Conservation (phyloP, 92 coral and sea anemone species). For the Parazoanthus atlanticus region DNA sequence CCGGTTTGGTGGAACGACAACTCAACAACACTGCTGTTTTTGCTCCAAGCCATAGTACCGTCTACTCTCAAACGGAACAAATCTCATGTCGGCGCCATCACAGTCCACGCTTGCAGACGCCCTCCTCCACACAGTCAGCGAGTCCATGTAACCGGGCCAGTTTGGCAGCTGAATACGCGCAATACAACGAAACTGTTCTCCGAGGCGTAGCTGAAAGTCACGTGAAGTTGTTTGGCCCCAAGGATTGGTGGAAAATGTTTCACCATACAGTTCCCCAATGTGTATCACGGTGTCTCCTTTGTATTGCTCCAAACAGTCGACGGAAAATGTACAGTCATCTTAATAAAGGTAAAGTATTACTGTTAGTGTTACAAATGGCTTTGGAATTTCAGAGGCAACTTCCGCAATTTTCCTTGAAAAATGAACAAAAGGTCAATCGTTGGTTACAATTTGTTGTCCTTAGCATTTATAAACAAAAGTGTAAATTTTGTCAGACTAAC, state of each 20-base stretch:
- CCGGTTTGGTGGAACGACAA: not conserved
- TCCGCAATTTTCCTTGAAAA: too few species aligned
- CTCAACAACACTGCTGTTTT: not conserved
- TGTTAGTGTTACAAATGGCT: not conserved
- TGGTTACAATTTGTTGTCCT: too few species aligned
- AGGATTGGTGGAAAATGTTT: slow-evolving; percentile 77
- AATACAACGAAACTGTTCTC: slow-evolving; percentile 78
- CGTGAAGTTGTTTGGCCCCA: slow-evolving; percentile 91
- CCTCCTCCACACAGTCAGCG: slow-evolving; percentile 77
- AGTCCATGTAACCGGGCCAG: slow-evolving; percentile 94
- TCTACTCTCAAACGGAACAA: slow-evolving; percentile 42
- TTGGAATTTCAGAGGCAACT: not conserved
- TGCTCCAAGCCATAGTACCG: slow-evolving; percentile 63
- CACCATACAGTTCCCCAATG: slow-evolving; percentile 86
- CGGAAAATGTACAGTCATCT: slow-evolving; percentile 76
- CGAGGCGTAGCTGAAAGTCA: slow-evolving; percentile 78
- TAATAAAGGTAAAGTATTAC: not conserved
- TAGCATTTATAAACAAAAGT: too few species aligned
- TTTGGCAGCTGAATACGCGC: slow-evolving; percentile 81
- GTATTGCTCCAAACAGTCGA: slow-evolving; percentile 75
- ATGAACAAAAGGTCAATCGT: too few species aligned
- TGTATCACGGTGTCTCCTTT: slow-evolving; percentile 80
- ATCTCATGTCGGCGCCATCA: slow-evolving; percentile 70
- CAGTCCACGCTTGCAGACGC: slow-evolving; percentile 58
- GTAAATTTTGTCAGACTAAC: too few species aligned